Evolutionary conservation across 2,113 vertebrate species (phyloP).

Genomic region (Phasianus colchicus): DNA sequence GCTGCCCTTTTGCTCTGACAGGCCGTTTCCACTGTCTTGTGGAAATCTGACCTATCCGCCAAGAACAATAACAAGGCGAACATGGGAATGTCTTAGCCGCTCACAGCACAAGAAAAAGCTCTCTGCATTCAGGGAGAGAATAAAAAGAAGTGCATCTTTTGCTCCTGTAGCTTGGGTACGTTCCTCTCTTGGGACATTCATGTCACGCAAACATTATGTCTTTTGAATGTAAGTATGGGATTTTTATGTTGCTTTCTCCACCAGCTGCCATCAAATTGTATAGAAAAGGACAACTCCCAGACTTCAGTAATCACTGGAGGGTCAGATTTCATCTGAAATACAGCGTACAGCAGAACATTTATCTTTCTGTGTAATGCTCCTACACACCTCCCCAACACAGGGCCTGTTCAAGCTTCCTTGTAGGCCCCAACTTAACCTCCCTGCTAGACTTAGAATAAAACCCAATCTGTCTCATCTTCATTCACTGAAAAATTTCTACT

Average conservation of each 20-base stretch:
- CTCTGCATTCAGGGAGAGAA: neutral
- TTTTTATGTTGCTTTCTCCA: neutral
- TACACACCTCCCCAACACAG: neutral
- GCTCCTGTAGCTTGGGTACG: neutral
- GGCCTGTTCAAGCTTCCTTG: neutral
- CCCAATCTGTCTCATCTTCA: neutral
- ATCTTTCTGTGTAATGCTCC: neutral
- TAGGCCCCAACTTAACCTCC: neutral
- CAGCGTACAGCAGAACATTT: neutral
- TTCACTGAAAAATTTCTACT: neutral
- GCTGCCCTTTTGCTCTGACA: conserved; percentile 18
- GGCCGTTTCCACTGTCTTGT: neutral
- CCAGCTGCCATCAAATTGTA: neutral
- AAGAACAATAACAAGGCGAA: neutral
- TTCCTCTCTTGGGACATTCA: neutral
- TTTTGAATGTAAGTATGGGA: neutral
- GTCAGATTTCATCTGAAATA: neutral
- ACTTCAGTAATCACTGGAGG: neutral
- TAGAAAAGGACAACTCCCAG: neutral
- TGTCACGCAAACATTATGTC: rapidly evolving
- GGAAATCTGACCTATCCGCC: neutral
- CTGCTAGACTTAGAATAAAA: neutral
- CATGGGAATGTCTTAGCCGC: neutral
- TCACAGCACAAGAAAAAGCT: neutral
- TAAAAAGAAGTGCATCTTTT: neutral